Base-by-base conservation (phyloP, 2,113 vertebrate genomes). In the Pelobates fuscus region DNA sequence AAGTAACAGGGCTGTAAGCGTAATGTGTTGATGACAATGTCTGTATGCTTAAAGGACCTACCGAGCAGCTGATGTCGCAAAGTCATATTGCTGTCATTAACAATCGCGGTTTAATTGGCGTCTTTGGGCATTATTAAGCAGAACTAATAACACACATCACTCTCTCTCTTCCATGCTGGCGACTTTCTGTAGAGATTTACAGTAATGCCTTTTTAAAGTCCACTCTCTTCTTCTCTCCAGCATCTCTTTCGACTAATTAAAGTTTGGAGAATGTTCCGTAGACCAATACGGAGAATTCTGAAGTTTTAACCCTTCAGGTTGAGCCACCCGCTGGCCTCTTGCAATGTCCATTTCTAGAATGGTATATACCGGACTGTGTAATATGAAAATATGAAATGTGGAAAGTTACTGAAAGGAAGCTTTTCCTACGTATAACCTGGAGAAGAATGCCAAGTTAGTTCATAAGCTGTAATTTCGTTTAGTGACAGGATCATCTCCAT, bases 221-320 rank as follows among this genome's bases (percentile, higher is more conserved):
- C 37, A 44, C 27, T 21, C 6, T 71, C 52, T 26, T 46, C 20
- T 26, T 46, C 20, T 30, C 41, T 60, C 58, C 58, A 17, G 29
- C 57, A 58, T 67, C 65, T 67, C 57, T 57, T 67, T 37, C 66
- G 63, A 75, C 63, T 67, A 75, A 75, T 75, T 75, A 67, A 67
- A 66, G 24, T 75, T 66, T 58, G 62, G 55, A 30, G 30, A 30
- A 32, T 52, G 62, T 12, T 3, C 14, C 52, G 54, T 64, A 66
- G 63, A 57, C n/a, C 32, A 37, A n/a, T 12, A 15, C 11, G 58
- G 52, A 67, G 57, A 24, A 75, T 67, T 59, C 67, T 24, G 43
- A 58, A 65, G 21, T 58, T 37, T 37, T 37, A 37, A 37, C 32
- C 32, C 32, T 37, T 37, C 5, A 37, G 10, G 5, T 5, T 37